phyloP scores from a whole-genome alignment of 2,113 vertebrate species.

The Hipposideros armiger region DNA sequence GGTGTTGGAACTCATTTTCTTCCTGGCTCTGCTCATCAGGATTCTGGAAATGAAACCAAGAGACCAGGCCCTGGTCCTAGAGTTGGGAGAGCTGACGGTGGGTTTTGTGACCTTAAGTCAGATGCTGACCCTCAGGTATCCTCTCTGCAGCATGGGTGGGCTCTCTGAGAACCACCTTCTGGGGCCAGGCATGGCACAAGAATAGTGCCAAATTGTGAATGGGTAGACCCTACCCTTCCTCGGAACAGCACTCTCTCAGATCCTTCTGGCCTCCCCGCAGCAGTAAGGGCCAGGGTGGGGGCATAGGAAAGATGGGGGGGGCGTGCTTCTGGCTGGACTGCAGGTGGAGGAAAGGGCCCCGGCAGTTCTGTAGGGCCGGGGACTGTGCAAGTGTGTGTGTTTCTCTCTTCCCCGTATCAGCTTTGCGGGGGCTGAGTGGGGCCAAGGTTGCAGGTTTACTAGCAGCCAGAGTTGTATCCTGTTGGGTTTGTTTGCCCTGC shows the following conservation, averaged over 20 bases:
- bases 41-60: background rate
- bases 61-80: background rate
- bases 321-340: background rate
- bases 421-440: background rate
- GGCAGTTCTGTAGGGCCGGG: background rate
- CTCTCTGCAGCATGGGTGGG: background rate
- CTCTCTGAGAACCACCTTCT: background rate
- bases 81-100: background rate
- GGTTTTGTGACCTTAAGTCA: background rate
- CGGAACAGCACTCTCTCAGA: background rate
- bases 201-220: background rate
- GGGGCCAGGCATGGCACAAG: fast-evolving
- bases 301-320: background rate
- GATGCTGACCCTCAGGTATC: background rate
- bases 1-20: background rate
- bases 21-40: background rate
- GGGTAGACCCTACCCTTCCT: background rate
- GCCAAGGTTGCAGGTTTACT: conserved; percentile 37
- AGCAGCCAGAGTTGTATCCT: conserved; percentile 32
- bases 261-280: background rate
- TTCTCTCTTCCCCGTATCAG: background rate
- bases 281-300: background rate
- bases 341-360: background rate
- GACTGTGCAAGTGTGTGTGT: background rate
- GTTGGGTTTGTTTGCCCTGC: conserved; percentile 63